Evolutionary conservation across 1,140 invertebrate genomes (phyloP), one percentile per base, ranked within the genome.

Genomic region (Bombus impatiens): DNA sequence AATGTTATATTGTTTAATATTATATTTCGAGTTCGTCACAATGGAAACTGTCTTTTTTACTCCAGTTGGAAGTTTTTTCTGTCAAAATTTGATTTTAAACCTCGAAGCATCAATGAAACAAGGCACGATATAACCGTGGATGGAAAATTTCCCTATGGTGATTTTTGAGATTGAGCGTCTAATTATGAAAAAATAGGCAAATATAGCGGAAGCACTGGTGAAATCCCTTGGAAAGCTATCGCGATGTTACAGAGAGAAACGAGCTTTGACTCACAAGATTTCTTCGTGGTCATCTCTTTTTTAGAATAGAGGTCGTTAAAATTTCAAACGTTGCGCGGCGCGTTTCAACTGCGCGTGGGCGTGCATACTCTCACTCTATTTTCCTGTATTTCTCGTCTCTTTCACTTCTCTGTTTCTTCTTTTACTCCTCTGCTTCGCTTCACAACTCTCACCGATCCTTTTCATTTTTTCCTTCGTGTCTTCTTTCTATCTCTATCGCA

Each of bases 61-160:
- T 35, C 22, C 15, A 18, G 32, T 67, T 67, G 15, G 22, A 35
- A 37, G 35, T 2, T 37, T 22, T 35, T 35, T 9, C 9, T 28
- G 42, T 4, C 28, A 22, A 28, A 22, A 4, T 18, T 68, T n/a
- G 4, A 32, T 15, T 57, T 40, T 70, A 15, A 22, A 71, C 18
- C 12, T 65, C 8, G 5, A 42, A n/a, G 18, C 13, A 40, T 35
- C 12, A 62, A 25, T 25, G 42, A 76, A 25, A 32, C 22, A 2
- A 47, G 53, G 13, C 35, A 22, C 44, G 57, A 65, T 59, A 35
- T 37, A 62, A 40, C 6, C 5, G 28, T 35, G 4, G 4, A 22
- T 28, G 12, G 42, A 28, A 78, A 65, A 84, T 84, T 84, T 84
- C 65, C 74, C 74, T 9, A 44, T 57, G 75, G 82, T 57, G 82